Conservation (phyloP, 2,888 invertebrate genomes). For the Lasioglossum oenotherae region DNA sequence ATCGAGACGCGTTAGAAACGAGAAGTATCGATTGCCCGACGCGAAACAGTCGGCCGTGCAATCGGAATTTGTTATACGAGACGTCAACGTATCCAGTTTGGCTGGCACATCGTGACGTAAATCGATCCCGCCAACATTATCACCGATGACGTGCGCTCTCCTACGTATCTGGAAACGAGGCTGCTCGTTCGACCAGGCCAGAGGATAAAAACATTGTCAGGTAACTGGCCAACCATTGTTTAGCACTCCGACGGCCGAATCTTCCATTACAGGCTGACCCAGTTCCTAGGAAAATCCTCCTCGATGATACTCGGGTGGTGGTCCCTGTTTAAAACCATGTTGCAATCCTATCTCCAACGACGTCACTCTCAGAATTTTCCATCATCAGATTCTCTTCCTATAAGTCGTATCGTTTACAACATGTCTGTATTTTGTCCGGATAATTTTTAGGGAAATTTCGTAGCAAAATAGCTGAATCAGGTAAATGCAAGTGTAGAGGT, state of each 20-base stretch:
- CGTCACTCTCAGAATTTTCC: background rate
- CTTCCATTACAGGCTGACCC: background rate
- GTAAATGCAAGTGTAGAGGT: background rate
- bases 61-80: constrained; percentile 68
- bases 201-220: constrained; percentile 52
- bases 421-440: background rate
- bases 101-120: constrained; percentile 60
- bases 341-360: background rate
- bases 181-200: constrained; percentile 56
- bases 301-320: background rate
- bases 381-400: background rate
- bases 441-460: background rate
- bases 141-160: constrained; percentile 68
- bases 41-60: constrained; percentile 63
- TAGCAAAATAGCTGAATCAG: background rate
- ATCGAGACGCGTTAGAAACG: constrained; percentile 44
- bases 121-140: constrained; percentile 66
- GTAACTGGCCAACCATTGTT: constrained; percentile 46
- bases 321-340: background rate
- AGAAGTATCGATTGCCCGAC: constrained; percentile 62
- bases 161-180: constrained; percentile 58
- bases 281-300: background rate
- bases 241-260: background rate
- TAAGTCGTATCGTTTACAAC: background rate
- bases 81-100: constrained; percentile 61